Base-by-base conservation (phyloP, 2,888 invertebrate species). In the Xestoiulus laeticollis region DNA sequence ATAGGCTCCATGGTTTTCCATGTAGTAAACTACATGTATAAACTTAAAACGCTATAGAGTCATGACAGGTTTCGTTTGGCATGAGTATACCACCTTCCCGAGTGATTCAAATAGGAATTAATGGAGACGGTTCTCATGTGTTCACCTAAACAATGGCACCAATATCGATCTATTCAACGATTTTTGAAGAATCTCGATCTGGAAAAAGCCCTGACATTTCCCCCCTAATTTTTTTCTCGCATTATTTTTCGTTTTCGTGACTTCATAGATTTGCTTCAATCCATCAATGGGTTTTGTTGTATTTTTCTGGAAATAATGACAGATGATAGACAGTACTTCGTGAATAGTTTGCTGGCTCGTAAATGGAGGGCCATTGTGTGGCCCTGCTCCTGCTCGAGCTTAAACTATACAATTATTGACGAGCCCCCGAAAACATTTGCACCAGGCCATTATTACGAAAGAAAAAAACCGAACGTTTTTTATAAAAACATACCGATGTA, bases 241-340 rank as follows among this genome's bases (percentile, higher is more conserved):
- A 68, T 68, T 68, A 68, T 68, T 68, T 68, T 26, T 68, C 68
- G 68, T 68, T 68, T 68, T 68, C 68, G 68, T 68, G 68, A 68
- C 68, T 68, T 68, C 68, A 68, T 68, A 68, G 68, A 68, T 68
- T 68, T 68, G 68, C 68, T 68, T 68, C n/a, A 68, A 68, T 68
- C 68, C 68, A 26, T 68, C 68, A 26, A 68, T 68, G 68, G 68
- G 8, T 68, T n/a, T 26, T 26, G 26, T 68, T 68, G 68, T 68
- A 68, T 68, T 68, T 68, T 68, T 68, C 68, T 68, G 8, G 26
- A 68, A 68, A 68, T 68, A 68, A 68, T 68, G 68, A 68, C 68
- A 26, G 68, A 26, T 68, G 68, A 68, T 68, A 68, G 68, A 68
- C 68, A 68, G 68, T 68, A 26, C 26, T 68, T 22, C 26, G 26